Evolutionary conservation across 2,113 vertebrate species (phyloP).

Genomic region (Mus pahari): DNA sequence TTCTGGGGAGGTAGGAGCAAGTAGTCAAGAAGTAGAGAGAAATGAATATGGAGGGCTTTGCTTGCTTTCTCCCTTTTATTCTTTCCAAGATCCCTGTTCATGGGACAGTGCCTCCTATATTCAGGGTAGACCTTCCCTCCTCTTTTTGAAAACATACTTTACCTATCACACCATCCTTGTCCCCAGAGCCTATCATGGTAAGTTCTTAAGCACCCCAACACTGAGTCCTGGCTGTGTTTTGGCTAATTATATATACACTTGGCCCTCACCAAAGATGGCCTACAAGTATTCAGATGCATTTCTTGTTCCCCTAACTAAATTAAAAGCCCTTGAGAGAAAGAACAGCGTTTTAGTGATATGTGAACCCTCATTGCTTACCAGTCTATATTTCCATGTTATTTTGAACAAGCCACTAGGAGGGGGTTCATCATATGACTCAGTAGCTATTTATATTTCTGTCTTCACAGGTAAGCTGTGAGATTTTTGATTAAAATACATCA

Average conservation of each 20-base stretch:
- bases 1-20: too few species aligned
- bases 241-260: neutral
- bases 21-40: neutral
- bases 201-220: neutral
- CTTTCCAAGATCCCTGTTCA: neutral
- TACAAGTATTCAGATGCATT: neutral
- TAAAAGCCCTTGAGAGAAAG: constrained; percentile 41
- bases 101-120: too few species aligned
- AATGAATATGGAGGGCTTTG: neutral
- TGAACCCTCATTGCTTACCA: neutral
- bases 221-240: neutral
- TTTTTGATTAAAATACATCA: constrained; percentile 48
- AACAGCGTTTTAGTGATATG: neutral
- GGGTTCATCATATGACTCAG: neutral
- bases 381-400: neutral
- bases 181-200: neutral
- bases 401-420: neutral
- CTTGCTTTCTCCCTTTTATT: neutral
- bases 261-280: neutral
- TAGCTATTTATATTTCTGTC: constrained; percentile 41
- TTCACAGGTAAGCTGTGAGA: constrained; percentile 25
- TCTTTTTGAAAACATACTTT: neutral
- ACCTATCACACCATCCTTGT: neutral
- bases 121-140: neutral
- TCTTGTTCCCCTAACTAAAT: neutral